phyloP scores from a whole-genome alignment of 2,113 vertebrate species.

The Leptocoma aspasia region DNA sequence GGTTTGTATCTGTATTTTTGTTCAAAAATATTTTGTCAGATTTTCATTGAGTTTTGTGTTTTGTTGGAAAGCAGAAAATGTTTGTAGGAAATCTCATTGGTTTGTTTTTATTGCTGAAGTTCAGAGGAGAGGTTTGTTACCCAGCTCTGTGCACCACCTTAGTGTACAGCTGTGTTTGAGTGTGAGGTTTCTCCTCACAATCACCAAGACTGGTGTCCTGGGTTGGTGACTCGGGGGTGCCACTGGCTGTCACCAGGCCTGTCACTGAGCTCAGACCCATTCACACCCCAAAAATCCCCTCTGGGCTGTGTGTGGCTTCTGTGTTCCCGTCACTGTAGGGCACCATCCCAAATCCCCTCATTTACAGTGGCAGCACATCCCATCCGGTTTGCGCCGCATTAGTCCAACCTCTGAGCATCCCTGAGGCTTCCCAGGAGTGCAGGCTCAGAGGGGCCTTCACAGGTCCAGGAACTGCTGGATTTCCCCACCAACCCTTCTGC shows the following conservation, averaged over 20 bases:
- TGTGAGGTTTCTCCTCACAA: background rate
- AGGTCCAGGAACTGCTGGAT: background rate
- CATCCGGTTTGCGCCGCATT: rapidly evolving
- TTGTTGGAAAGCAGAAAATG: constrained; percentile 39
- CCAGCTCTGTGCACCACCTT: background rate
- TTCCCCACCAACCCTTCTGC: background rate
- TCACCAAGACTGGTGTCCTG: background rate
- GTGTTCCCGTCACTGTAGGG: background rate
- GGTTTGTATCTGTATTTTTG: background rate
- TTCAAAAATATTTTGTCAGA: background rate
- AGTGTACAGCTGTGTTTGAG: background rate
- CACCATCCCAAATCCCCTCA: background rate
- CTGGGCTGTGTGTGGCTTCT: background rate
- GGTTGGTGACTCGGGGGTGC: background rate
- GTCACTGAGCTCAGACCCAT: background rate
- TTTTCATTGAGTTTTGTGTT: background rate
- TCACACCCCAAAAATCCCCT: rapidly evolving
- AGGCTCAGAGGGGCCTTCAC: background rate
- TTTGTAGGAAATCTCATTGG: background rate
- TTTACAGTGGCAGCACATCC: background rate
- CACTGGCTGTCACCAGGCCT: background rate
- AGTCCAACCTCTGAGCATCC: background rate
- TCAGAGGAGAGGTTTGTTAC: background rate
- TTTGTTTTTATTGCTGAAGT: background rate
- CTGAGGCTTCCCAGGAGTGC: background rate